Evolutionary conservation across 1,140 invertebrate genomes (phyloP).

Genomic region (Hestina assimilis): DNA sequence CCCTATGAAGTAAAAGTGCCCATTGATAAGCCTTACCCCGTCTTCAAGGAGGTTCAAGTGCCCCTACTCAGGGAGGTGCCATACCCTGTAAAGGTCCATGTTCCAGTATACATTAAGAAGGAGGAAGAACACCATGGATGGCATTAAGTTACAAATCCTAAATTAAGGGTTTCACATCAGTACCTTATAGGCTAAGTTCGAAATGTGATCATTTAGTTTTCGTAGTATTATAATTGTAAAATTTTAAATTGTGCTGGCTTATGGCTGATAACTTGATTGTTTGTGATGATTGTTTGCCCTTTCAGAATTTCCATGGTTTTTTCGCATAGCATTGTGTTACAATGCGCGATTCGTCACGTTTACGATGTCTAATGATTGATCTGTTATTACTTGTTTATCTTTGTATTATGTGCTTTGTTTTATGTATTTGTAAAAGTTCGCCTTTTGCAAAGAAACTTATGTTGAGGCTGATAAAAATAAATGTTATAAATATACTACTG

Average conservation of each 20-base stretch:
- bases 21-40: conserved; percentile 88
- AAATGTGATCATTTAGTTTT: conserved; percentile 75
- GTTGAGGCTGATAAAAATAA: conserved; percentile 73
- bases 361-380: conserved; percentile 46
- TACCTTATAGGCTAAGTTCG: conserved; percentile 75
- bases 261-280: conserved; percentile 41
- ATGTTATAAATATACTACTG: conserved; percentile 40
- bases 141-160: conserved; percentile 48
- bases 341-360: conserved; percentile 27
- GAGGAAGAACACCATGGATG: conserved; percentile 66
- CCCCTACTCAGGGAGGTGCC: conserved; percentile 88
- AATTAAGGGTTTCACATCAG: conserved; percentile 54
- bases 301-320: conserved; percentile 4
- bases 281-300: conserved; percentile 36
- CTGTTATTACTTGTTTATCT: conserved; percentile 70
- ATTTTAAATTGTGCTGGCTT: conserved; percentile 18
- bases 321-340: conserved; percentile 20
- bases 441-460: conserved; percentile 45
- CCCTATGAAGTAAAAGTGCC: conserved; percentile 88
- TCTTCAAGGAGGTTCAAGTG: conserved; percentile 85
- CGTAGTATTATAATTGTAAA: conserved; percentile 46
- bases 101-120: conserved; percentile 72
- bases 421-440: conserved; percentile 53
- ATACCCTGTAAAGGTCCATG: conserved; percentile 84
- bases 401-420: conserved; percentile 65